A percentile compares a stretch with the other conserved stretches of the same genome.
phyloP scores from a whole-genome alignment of 2,113 vertebrate genomes.

The Psettodes erumei region DNA sequence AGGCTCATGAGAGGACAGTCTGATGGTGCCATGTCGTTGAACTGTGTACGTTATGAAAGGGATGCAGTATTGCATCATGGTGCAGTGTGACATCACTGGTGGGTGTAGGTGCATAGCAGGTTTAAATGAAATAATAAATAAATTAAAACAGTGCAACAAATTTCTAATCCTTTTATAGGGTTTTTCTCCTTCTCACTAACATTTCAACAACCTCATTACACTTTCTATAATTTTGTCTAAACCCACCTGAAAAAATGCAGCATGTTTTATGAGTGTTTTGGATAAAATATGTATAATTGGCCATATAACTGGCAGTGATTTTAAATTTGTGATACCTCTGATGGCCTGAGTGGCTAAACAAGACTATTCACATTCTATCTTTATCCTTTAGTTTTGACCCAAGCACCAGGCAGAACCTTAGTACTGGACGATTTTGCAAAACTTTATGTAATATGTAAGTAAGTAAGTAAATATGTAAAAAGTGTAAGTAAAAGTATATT shows the following conservation, averaged over 20 bases:
- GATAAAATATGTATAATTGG: no score
- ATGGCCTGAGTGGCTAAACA: background rate
- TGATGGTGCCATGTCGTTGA: conserved; percentile 18
- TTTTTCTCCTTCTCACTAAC: background rate
- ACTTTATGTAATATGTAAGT: background rate
- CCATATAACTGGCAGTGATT: background rate
- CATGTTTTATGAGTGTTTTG: no score
- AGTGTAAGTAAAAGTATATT: no score
- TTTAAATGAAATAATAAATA: no score
- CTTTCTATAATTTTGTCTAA: background rate
- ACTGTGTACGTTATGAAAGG: background rate
- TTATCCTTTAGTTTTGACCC: background rate
- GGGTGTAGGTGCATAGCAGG: background rate
- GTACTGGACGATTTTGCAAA: background rate
- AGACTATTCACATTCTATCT: background rate
- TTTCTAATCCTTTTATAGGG: background rate
- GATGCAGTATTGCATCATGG: background rate
- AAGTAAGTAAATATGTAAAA: no score
- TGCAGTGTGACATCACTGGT: background rate
- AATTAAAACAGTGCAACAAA: no score
- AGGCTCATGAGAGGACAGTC: background rate
- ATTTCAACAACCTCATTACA: background rate
- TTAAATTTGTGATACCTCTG: background rate
- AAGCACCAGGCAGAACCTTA: background rate
- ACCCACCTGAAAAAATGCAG: no score